phyloP scores from a whole-genome alignment of 2,888 invertebrate species.

The Pheosia gnoma region DNA sequence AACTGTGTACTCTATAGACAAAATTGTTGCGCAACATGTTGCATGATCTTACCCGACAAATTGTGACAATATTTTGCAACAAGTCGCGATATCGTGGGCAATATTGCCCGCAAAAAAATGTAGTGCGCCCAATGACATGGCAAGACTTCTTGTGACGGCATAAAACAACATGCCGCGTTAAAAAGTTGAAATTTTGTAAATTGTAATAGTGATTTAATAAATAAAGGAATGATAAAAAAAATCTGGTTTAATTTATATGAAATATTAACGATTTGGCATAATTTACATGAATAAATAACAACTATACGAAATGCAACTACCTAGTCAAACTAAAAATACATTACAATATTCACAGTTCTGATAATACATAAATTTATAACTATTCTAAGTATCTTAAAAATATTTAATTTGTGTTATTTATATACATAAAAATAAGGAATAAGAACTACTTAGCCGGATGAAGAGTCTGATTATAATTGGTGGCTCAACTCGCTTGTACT shows the following conservation, averaged over 20 bases:
- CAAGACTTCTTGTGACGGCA: constrained; percentile 3
- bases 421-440: neutral
- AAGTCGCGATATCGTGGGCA: no score
- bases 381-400: neutral
- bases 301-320: constrained; percentile 45
- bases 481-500: no score
- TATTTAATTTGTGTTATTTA: constrained; percentile 2
- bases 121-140: no score
- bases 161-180: constrained; percentile 19
- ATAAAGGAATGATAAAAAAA: constrained; percentile 25
- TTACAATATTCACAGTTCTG: neutral
- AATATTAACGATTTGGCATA: constrained; percentile 48
- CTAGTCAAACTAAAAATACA: constrained; percentile 24
- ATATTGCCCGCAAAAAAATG: no score
- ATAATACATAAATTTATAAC: neutral
- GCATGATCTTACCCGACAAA: neutral
- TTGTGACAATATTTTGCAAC: neutral
- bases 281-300: constrained; percentile 39
- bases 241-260: constrained; percentile 40
- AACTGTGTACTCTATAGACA: neutral
- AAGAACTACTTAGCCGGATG: no score
- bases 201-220: constrained; percentile 35
- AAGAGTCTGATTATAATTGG: no score
- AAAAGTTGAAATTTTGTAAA: constrained; percentile 32
- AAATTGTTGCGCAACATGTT: neutral